These are phyloP conservation scores for Nannobrachium achirus DNA, from an alignment of 2,113 vertebrate species.

Conservation along the genomic window DNA sequence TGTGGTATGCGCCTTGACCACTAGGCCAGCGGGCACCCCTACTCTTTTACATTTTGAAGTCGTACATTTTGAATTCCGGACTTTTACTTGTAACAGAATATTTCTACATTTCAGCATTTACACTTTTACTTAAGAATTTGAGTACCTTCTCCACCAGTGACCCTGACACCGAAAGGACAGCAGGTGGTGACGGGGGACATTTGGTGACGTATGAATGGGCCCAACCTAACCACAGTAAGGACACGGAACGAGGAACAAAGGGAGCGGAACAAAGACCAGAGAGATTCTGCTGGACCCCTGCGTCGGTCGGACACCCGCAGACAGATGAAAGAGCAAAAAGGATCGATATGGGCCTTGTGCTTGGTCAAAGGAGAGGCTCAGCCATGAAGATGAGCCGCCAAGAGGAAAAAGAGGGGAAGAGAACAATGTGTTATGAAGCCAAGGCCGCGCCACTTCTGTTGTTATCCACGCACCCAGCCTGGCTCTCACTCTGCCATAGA, in stretches of 20 bases:
- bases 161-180: background rate
- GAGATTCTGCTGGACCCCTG: conserved; percentile 51
- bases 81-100: too few species aligned
- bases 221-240: conserved; percentile 10
- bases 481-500: conserved; percentile 31
- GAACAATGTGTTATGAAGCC: conserved; percentile 42
- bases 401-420: conserved; percentile 30
- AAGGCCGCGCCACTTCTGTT: conserved; percentile 51
- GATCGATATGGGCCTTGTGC: conserved; percentile 67
- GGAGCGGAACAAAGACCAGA: conserved; percentile 41
- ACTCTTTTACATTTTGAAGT: too few species aligned
- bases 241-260: conserved; percentile 44
- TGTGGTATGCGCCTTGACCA: too few species aligned
- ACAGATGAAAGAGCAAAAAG: conserved; percentile 50
- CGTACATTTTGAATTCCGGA: too few species aligned
- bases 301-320: conserved; percentile 48
- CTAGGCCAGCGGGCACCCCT: too few species aligned
- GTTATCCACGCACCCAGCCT: conserved; percentile 35
- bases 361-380: conserved; percentile 45
- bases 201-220: conserved; percentile 32
- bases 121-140: too few species aligned
- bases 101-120: too few species aligned
- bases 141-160: too few species aligned
- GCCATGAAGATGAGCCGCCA: conserved; percentile 55
- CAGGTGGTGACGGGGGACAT: background rate